Base-by-base conservation (phyloP, 2,888 invertebrate genomes). In the Arctia plantaginis region DNA sequence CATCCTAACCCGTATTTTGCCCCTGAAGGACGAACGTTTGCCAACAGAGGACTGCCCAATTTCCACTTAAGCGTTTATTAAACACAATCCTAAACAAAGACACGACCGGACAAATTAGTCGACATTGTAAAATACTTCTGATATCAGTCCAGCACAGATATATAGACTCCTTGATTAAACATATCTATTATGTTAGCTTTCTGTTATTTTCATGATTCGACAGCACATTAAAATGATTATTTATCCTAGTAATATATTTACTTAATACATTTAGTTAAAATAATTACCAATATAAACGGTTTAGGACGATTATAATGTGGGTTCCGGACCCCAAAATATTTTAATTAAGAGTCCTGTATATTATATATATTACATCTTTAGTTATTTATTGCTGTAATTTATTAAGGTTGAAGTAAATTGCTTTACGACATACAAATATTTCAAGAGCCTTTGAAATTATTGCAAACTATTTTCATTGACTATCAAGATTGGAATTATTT, bases 81-180 rank as follows among this genome's bases (percentile, higher is more conserved):
- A 72, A 80, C 75, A 73, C 65, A 78, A 80, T 75, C 86, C 84
- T 85, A 85, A 84, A 80, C 86, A 86, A 86, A 86, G 84, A 80
- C 64, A 72, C 67, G 72, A 77, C 72, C 44, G 76, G 67, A 71
- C 78, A 81, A 81, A 80, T 77, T 77, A 75, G 76, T 69, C 72
- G 71, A 74, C 71, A 72, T 18, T 44, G 64, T 47, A 47, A 73
- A 74, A 69, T 80, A 66, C 74, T 75, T 72, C 12, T 69, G 30
- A 23, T 68, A 62, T 68, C 27, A 66, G 30, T 75, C 23, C 47
- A 33, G 35, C 35, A 39, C 59, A 59, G 20, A 27, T 47, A 47
- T 27, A 20, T 15, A 6, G n/a, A n/a, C 23, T 18, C 18, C 41
- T 6, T 66, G 12, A 66, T 51, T 51, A 18, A 55, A 3, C n/a